Evolutionary conservation across 2,888 invertebrate genomes (phyloP), one percentile per base, ranked within the genome.

Genomic region (Polydrusus pterygomalis): DNA sequence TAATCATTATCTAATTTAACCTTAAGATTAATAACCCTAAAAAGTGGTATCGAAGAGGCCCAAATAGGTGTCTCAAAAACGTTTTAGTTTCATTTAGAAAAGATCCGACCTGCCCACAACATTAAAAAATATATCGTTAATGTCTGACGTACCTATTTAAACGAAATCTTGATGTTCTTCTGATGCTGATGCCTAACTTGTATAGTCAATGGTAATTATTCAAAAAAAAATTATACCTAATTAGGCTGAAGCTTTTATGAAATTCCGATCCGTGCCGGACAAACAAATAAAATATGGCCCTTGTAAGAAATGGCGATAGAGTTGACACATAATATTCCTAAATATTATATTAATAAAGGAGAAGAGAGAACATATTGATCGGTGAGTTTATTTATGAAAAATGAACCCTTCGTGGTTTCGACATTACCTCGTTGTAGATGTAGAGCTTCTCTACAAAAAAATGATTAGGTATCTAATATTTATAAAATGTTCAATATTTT

Each of bases 11-110:
- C 58, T 60, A 2, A 17, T 60, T 34, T 60, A 6, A 60, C 2
- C 49, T 65, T 47, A 49, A 63, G 65, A 65, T 65, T 65, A 65
- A 65, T 65, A 65, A 47, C 17, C 49, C 20, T 34, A 18, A 49
- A 47, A 64, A 47, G 30, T 47, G 25, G 47, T 45, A 30, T 47
- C 25, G 45, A 30, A 47, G 30, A 63, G n/a, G 47, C 11, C 20
- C n/a, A 47, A 45, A 15, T n/a, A 65, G 17, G 65, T 65, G 65
- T 65, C 65, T 65, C 15, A 65, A 65, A 65, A 65, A 17, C 64
- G 34, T 49, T 49, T 65, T 65, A 65, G 65, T 65, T 65, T 51
- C 49, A 49, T 65, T 65, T 49, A 65, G 65, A 49, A 65, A 49
- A 49, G 15, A 49, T 65, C 30, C 49, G 34, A 65, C 65, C 65